Evolutionary conservation across 2,113 vertebrate genomes (phyloP).

Genomic region (Irena cyanogastra): DNA sequence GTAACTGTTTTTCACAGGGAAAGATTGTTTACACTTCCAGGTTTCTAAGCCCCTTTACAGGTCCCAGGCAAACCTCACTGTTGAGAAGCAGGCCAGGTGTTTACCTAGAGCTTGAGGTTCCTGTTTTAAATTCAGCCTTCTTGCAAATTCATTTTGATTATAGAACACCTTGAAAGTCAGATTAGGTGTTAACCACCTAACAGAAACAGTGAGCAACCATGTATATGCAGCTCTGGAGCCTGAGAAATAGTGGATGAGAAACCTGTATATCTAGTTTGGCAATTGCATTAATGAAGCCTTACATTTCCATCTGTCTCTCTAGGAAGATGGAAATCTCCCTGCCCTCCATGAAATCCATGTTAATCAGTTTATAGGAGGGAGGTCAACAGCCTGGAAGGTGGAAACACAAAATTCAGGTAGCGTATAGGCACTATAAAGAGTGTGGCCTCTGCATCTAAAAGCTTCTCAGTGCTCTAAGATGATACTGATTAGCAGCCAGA

Average conservation of each 20-base stretch:
- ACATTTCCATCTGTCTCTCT: constrained; percentile 1
- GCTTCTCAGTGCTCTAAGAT: background rate
- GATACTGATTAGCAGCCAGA: background rate
- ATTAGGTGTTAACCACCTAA: background rate
- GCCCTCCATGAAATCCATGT: background rate
- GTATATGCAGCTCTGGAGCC: background rate
- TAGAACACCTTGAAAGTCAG: background rate
- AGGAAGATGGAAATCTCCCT: constrained; percentile 8
- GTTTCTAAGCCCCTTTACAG: background rate
- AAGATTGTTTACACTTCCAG: background rate
- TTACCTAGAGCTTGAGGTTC: background rate
- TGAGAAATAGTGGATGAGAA: background rate
- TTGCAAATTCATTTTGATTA: background rate
- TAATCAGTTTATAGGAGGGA: constrained; percentile 3
- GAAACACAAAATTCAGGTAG: background rate
- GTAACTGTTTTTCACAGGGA: background rate
- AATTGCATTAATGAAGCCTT: background rate
- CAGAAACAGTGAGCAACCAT: background rate
- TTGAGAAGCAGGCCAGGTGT: background rate
- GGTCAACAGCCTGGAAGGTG: background rate
- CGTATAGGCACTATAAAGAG: fast-evolving
- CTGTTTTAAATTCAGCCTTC: background rate
- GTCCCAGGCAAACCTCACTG: background rate
- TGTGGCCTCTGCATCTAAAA: background rate
- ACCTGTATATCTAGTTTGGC: background rate